Base-by-base conservation (phyloP, 2,888 invertebrate species). In the Cantharis rustica region DNA sequence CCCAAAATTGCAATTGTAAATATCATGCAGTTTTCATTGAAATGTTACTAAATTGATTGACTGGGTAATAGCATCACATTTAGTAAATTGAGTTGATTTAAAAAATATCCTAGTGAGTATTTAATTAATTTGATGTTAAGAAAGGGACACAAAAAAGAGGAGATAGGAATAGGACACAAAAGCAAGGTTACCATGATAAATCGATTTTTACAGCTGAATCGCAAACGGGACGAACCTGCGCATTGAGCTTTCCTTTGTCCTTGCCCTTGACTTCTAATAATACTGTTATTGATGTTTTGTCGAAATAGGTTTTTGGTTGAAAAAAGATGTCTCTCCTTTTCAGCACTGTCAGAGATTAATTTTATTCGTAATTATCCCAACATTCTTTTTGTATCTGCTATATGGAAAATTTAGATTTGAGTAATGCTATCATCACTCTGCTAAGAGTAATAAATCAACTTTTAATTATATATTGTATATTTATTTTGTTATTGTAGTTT, bases 231-330 rank as follows among this genome's bases (percentile, higher is more conserved):
- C 76, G 76, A 73, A 63, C 76, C 47, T 76, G 76, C 76, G 76
- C 71, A 23, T 3, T 23, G 31, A 31, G 31, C 31, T 31, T 31
- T 23, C 27, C 26, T 61, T 76, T 73, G 76, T 70, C 76, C 76
- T 76, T 76, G 76, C 76, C 76, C 76, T 76, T 76, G 76, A 73
- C 76, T 76, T 66, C 66, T 76, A 76, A 73, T 72, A 72, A 73
- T 73, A 63, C 73, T 23, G 23, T 47, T 64, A 64, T 64, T 17
- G 64, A 64, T 20, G 64, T 64, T 64, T 64, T 20, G 76, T 70
- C 73, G 20, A 76, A 73, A 76, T 73, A 69, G 62, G 75, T 71
- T 76, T 76, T 62, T 62, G 70, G 66, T 66, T 73, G 68, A 27
- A 68, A 16, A 31, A 31, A 31, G 31, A 31, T 31, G 31, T 31